Base-by-base conservation (phyloP, 2,797 vertebrate genomes). In the Coreius guichenoti region DNA sequence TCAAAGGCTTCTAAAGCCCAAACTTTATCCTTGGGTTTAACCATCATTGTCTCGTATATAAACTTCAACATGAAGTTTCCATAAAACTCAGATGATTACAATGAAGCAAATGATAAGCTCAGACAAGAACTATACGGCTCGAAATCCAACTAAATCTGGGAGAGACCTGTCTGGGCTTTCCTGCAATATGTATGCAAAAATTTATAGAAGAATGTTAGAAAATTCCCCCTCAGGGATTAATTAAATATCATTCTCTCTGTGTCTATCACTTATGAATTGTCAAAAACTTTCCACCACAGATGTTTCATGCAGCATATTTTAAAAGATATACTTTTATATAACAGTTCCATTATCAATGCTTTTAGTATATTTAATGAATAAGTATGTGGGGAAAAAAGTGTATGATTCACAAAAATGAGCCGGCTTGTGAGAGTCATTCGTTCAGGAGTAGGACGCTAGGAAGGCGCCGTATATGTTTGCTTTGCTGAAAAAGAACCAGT, bases 151-250 rank as follows among this genome's bases (percentile, higher is more conserved):
- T 17, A 58, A 77, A 77, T 77, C 54, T 23, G 36, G 21, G 81
- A 68, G 47, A 8, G n/a, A 54, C 72, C 36, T 76, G 82, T 76
- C 82, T 83, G 58, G 72, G 17, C 72, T 83, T 65, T 82, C 13
- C 70, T 45, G 21, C 8, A 19, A 33, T 81, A 82, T 73, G 67
- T 67, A 83, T 76, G 82, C 58, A 83, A 65, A 61, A 21, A 67
- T 67, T 8, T 67, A 67, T 29, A 39, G 8, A 67, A 17, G 56
- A 76, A 83, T 83, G 56, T 67, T 63, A 7, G 45, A 75, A 75
- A 76, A 76, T 36, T 19, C 2, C 3, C 58, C 72, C 68, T 31
- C 14, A 21, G 61, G 82, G 56, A 36, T 19, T 36, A 51, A 74
- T 82, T 63, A 69, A 49, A 14, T 33, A 63, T 75, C 19, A 51